Percentiles rank a stretch among this genome's conserved stretches.
Evolutionary conservation across 2,888 invertebrate genomes (phyloP).

Genomic region (Herminia tarsipennalis): DNA sequence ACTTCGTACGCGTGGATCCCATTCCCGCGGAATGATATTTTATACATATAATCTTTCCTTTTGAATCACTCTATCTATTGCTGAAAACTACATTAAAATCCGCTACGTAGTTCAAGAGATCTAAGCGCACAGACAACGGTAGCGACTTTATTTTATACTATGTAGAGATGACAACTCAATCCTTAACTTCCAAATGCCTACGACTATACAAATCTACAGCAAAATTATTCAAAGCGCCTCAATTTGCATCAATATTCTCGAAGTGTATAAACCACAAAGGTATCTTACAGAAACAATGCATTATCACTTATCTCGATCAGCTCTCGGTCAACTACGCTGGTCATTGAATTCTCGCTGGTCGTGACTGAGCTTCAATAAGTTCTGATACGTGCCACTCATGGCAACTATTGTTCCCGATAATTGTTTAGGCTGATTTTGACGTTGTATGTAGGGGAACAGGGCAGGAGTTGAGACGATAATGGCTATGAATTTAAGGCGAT

Average conservation of each 20-base stretch:
- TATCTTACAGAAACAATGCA: conserved; percentile 6
- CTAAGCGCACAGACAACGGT: too few species aligned
- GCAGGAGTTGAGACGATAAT: conserved; percentile 6
- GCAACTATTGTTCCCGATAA: conserved; percentile 27
- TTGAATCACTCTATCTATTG: too few species aligned
- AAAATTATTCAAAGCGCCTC: conserved; percentile 4
- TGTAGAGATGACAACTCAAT: not conserved
- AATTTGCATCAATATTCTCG: conserved; percentile 10
- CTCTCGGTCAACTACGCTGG: conserved; percentile 2
- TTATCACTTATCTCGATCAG: conserved; percentile 12
- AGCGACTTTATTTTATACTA: too few species aligned
- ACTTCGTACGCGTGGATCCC: too few species aligned
- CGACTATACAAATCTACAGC: not conserved
- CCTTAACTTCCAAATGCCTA: not conserved
- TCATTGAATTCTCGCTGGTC: conserved; percentile 24
- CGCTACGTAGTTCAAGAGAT: too few species aligned
- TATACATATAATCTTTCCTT: too few species aligned
- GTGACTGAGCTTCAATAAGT: conserved; percentile 41
- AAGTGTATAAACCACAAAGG: not conserved
- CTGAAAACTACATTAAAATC: too few species aligned
- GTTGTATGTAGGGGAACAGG: conserved; percentile 26
- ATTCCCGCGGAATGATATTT: too few species aligned
- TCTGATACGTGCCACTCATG: conserved; percentile 25
- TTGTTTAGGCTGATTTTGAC: conserved; percentile 25
- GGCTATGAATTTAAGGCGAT: not conserved